These are phyloP conservation scores for Promerops cafer DNA, from an alignment of 2,113 vertebrate species.

Conservation along the genomic window DNA sequence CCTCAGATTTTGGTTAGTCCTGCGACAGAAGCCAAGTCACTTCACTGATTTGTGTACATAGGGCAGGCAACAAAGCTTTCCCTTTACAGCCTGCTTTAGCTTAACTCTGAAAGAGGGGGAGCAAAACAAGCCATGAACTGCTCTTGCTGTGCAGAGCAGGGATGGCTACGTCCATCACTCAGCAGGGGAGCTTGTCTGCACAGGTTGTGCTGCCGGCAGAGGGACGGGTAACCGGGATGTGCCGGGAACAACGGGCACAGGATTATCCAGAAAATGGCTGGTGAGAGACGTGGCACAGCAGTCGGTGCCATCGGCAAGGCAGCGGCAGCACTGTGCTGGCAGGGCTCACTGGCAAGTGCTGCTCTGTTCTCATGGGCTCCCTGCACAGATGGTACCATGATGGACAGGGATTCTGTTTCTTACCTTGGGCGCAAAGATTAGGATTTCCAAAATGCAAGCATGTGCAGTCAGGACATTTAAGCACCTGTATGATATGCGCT, in stretches of 20 bases:
- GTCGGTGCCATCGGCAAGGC: accelerated
- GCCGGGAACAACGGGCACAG: not conserved
- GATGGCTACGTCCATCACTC: not conserved
- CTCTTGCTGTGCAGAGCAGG: not conserved
- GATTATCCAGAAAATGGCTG: not conserved
- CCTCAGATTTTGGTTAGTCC: not conserved
- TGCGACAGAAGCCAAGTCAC: accelerated
- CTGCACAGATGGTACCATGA: not conserved
- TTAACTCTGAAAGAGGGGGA: not conserved
- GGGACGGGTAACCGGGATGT: not conserved
- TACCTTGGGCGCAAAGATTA: not conserved
- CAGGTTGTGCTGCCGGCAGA: not conserved
- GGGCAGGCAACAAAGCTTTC: not conserved
- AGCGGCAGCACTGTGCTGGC: not conserved
- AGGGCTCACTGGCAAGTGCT: not conserved
- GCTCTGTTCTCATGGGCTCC: not conserved
- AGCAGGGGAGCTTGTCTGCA: not conserved
- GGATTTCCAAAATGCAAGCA: not conserved
- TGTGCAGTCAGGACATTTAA: not conserved
- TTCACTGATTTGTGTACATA: not conserved
- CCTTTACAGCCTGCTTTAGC: not conserved
- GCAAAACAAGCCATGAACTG: not conserved
- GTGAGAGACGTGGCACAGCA: not conserved
- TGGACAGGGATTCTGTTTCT: not conserved
- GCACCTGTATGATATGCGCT: not conserved